Evolutionary conservation across 1,140 invertebrate genomes (phyloP).

Genomic region (Platorchestia sp.): DNA sequence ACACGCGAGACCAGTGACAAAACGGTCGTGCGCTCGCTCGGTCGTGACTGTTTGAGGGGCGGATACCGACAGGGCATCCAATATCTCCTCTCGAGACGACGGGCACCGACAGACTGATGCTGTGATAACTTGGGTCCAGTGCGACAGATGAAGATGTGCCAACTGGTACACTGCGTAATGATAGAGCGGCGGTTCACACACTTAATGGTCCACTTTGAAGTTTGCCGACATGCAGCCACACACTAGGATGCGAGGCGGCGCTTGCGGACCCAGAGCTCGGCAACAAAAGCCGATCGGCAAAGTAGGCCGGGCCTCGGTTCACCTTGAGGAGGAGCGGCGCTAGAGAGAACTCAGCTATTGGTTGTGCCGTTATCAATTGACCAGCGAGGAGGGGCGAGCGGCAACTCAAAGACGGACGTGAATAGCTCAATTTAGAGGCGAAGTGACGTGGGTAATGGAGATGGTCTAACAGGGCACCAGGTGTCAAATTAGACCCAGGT

Average conservation of each 20-base stretch:
- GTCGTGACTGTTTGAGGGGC: background rate
- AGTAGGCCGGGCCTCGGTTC: background rate
- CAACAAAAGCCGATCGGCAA: slow-evolving; percentile 43
- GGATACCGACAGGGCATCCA: slow-evolving; percentile 33
- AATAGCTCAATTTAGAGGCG: slow-evolving; percentile 68
- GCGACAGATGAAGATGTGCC: slow-evolving; percentile 68
- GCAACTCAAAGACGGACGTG: slow-evolving; percentile 66
- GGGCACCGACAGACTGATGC: slow-evolving; percentile 66
- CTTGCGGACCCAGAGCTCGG: slow-evolving; percentile 59
- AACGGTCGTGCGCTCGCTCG: background rate
- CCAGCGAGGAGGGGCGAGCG: slow-evolving; percentile 66
- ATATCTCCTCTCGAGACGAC: slow-evolving; percentile 61
- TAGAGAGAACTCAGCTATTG: slow-evolving; percentile 48
- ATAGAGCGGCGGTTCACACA: slow-evolving; percentile 67
- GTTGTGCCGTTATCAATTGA: slow-evolving; percentile 65
- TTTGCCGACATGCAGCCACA: slow-evolving; percentile 66
- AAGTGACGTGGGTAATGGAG: slow-evolving; percentile 68
- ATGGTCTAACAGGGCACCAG: slow-evolving; percentile 68
- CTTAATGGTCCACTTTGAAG: slow-evolving; percentile 68
- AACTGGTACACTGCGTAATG: slow-evolving; percentile 68
- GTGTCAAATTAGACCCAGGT: slow-evolving; percentile 67
- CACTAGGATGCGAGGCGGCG: slow-evolving; percentile 61
- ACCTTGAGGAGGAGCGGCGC: slow-evolving; percentile 9
- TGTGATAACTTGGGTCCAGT: slow-evolving; percentile 65
- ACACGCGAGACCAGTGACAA: slow-evolving; percentile 24